These are phyloP conservation scores for Eurypyga helias DNA, from an alignment of 2,113 vertebrate genomes.

Conservation along the genomic window DNA sequence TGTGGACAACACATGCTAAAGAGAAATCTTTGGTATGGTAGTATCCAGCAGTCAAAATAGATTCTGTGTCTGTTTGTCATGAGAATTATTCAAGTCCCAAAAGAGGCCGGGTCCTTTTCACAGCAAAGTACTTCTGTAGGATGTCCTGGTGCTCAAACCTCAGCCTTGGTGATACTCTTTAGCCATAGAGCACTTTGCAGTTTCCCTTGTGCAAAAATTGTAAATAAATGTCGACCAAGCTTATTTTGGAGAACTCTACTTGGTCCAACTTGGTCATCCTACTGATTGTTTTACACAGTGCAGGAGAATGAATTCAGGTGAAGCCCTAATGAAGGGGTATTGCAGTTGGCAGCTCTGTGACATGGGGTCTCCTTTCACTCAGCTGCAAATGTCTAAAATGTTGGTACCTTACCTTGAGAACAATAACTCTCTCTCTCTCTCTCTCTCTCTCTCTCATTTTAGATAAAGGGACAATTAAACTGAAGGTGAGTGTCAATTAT, in stretches of 20 bases:
- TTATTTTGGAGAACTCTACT: not conserved
- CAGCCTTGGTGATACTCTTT: not conserved
- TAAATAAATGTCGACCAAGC: not conserved
- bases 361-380: not conserved
- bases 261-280: not conserved
- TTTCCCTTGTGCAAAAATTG: not conserved
- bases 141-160: not conserved
- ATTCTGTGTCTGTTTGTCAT: not conserved
- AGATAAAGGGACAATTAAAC: conserved; percentile 91
- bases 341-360: not conserved
- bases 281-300: not conserved
- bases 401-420: not conserved
- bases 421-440: not conserved
- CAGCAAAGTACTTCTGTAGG: not conserved
- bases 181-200: not conserved
- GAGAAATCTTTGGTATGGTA: not conserved
- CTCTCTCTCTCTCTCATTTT: conserved; percentile 51
- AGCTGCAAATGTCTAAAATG: not conserved
- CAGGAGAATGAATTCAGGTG: not conserved
- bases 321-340: not conserved
- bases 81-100: not conserved
- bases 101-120: not conserved
- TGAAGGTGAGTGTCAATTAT: conserved; percentile 84
- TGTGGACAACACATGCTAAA: not conserved
- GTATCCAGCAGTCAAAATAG: not conserved